These are phyloP conservation scores for Ranitomeya variabilis DNA, from an alignment of 2,113 vertebrate species.

Conservation along the genomic window DNA sequence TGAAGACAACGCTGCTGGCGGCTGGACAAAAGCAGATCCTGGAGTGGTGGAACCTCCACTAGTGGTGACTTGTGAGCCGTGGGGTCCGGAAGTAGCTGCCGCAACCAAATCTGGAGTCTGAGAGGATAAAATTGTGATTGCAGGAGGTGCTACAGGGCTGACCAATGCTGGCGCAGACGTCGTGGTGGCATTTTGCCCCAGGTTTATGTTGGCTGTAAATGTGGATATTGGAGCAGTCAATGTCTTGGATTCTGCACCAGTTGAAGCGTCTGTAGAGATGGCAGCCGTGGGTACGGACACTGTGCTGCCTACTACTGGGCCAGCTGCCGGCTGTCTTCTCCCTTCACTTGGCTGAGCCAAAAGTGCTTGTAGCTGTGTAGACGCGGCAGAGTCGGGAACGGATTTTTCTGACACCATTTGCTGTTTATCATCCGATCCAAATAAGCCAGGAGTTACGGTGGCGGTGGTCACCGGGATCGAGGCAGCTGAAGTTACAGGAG, in stretches of 20 bases:
- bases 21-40: constrained; percentile 72
- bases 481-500: constrained; percentile 56
- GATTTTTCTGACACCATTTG: constrained; percentile 61
- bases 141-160: constrained; percentile 56
- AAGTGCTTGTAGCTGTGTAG: constrained; percentile 43
- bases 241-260: constrained; percentile 59
- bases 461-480: neutral
- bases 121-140: constrained; percentile 56
- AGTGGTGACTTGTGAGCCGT: constrained; percentile 62
- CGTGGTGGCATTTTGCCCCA: neutral
- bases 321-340: constrained; percentile 3
- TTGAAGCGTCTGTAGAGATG: neutral
- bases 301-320: neutral
- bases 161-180: constrained; percentile 19
- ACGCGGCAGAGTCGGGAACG: constrained; percentile 41
- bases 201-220: constrained; percentile 38
- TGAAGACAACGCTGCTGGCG: constrained; percentile 60
- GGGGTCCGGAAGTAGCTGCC: neutral
- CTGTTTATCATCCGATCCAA: constrained; percentile 64
- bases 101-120: constrained; percentile 51
- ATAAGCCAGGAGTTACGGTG: constrained; percentile 57
- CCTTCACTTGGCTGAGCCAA: constrained; percentile 58
- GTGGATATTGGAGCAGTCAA: neutral
- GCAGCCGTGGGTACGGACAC: constrained; percentile 13
- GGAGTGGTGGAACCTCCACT: constrained; percentile 65